A percentile compares a stretch with the other conserved stretches of the same genome.
Conservation (phyloP, 2,797 vertebrate genomes). For the Diglossa cyanea region DNA sequence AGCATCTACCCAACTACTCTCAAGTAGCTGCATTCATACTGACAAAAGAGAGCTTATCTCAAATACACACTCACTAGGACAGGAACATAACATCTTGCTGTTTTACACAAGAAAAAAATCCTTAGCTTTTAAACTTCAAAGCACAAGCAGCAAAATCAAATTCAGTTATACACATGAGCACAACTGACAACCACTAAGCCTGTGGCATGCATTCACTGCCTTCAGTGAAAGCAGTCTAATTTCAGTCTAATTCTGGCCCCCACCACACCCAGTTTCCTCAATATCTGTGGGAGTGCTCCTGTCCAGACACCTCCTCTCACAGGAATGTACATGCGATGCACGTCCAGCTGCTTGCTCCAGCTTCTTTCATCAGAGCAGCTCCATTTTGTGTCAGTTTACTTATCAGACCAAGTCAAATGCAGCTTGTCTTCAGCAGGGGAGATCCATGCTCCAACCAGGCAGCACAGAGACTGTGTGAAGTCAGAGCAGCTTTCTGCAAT, state of each 20-base stretch:
- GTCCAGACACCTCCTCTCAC: not conserved
- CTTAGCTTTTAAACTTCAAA: not conserved
- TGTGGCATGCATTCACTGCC: not conserved
- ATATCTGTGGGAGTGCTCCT: not conserved
- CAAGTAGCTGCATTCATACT: not conserved
- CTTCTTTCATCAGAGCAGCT: not conserved
- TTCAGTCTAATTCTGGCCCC: not conserved
- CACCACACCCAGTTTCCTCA: not conserved
- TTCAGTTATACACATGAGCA: not conserved
- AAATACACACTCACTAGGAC: not conserved
- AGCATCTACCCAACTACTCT: not conserved
- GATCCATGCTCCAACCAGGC: not conserved
- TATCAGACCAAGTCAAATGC: not conserved
- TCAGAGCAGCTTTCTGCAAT: not conserved
- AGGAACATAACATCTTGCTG: not conserved
- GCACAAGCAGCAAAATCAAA: not conserved
- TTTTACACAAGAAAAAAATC: not conserved
- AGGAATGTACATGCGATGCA: accelerated
- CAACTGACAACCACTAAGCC: accelerated
- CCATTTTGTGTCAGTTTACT: not conserved
- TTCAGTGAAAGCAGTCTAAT: not conserved
- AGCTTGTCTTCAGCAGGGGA: accelerated
- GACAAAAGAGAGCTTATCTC: not conserved
- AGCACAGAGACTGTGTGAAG: not conserved
- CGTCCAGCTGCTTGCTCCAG: not conserved